Evolutionary conservation across 2,797 vertebrate species (phyloP), one percentile per base, ranked within the genome.

Genomic region (Hemibagrus guttatus): DNA sequence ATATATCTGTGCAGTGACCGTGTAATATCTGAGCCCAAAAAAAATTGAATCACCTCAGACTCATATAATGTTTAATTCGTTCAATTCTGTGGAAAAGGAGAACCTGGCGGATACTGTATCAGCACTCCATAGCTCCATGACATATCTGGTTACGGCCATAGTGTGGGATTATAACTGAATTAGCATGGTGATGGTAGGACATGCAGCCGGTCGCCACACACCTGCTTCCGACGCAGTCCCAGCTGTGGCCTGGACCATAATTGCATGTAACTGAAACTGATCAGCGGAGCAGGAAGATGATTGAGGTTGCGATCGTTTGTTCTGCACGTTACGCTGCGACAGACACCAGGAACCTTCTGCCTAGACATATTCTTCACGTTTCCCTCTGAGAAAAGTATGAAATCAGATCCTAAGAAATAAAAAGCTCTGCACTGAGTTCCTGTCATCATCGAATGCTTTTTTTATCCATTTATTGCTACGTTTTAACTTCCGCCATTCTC

Each of bases 261-360:
- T 87, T 28, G 42, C 35, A 31, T 52, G 4, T 84, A 84, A 87
- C 63, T 80, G 74, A 84, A 84, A 87, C 31, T 87, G 58, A 87
- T 87, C 54, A 58, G 66, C 59, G 42, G 59, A 83, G 72, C 61
- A 46, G 35, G 49, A 84, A 63, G 74, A 84, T 80, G 74, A 87
- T 72, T 84, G 86, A 63, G 66, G 54, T 72, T 21, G 28, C 46
- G 75, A 84, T 72, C 52, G 49, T 23, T 49, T 58, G 21, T 83
- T 79, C 49, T 35, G n/a, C 26, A 59, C 49, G 63, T 75, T 75
- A 58, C 3, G 11, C 21, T 26, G 19, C 8, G 23, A 64, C 23
- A 81, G 58, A 46, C 35, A 2, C 12, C 23, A 26, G 23, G 23
- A 42, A 81, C 56, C 31, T 58, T 59, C 56, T 59, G 54, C 21